Evolutionary conservation across 2,113 vertebrate species (phyloP).

Genomic region (Rhea pennata): DNA sequence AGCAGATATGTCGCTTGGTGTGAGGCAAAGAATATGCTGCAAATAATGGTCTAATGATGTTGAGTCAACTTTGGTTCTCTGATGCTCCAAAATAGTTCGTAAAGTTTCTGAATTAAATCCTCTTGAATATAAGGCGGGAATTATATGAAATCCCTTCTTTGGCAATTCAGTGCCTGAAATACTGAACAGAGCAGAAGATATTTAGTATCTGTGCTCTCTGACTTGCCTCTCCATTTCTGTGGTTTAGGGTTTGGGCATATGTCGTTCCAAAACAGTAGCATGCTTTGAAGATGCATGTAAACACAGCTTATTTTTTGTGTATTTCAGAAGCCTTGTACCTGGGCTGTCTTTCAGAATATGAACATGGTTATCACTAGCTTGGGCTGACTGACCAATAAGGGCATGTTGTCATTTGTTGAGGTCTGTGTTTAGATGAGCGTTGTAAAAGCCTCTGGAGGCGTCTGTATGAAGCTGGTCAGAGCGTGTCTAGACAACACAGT

Average conservation of each 20-base stretch:
- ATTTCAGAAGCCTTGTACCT: neutral
- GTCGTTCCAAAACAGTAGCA: slow-evolving; percentile 9
- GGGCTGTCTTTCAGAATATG: neutral
- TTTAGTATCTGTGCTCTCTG: slow-evolving; percentile 29
- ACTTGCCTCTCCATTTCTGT: slow-evolving; percentile 23
- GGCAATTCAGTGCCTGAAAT: slow-evolving; percentile 18
- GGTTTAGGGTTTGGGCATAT: slow-evolving; percentile 1
- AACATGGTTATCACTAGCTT: neutral
- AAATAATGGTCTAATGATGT: slow-evolving; percentile 22
- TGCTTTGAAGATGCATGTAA: slow-evolving; percentile 40
- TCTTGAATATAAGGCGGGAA: slow-evolving; percentile 12
- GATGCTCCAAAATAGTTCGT: neutral
- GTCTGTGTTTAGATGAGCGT: neutral
- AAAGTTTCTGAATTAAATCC: neutral
- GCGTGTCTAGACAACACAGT: slow-evolving; percentile 43
- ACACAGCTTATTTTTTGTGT: neutral
- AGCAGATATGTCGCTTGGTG: slow-evolving; percentile 54
- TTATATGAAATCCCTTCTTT: neutral
- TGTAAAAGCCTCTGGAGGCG: slow-evolving; percentile 66
- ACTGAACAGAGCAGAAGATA: neutral
- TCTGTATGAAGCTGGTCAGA: neutral
- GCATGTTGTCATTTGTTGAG: slow-evolving; percentile 47
- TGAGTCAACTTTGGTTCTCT: slow-evolving; percentile 10
- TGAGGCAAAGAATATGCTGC: slow-evolving; percentile 16
- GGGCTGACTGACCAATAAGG: slow-evolving; percentile 5